These are phyloP conservation scores for Pseudomyrmex sp. DNA, from an alignment of 1,140 invertebrate species.

Conservation along the genomic window DNA sequence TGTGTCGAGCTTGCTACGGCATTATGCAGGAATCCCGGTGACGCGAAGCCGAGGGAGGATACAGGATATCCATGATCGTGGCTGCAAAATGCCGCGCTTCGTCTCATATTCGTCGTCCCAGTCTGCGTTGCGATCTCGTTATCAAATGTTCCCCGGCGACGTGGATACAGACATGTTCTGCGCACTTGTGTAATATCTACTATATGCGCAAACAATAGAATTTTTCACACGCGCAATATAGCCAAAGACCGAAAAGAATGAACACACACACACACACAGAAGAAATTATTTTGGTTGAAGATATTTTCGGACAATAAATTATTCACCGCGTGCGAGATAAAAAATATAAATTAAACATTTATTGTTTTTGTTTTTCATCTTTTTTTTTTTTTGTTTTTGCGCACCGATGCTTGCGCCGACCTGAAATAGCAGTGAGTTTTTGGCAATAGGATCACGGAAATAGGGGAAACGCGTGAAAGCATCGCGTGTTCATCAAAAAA, in stretches of 20 bases:
- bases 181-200: background rate
- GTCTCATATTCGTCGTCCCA: background rate
- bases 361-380: no score
- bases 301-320: no score
- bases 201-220: no score
- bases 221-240: background rate
- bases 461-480: constrained; percentile 37
- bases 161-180: background rate
- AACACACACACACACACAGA: background rate
- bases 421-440: no score
- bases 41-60: constrained; percentile 7
- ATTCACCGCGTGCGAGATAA: background rate
- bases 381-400: no score
- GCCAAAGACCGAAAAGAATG: no score
- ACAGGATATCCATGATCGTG: constrained; percentile 41
- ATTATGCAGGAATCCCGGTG: constrained; percentile 54
- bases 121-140: constrained; percentile 27
- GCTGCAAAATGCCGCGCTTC: constrained; percentile 25
- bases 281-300: background rate
- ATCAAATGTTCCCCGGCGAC: constrained; percentile 1
- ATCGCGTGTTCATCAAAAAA: constrained; percentile 32
- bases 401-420: no score
- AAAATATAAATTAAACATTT: background rate
- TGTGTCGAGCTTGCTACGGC: constrained; percentile 36
- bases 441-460: background rate